Base-by-base conservation (phyloP, 2,888 invertebrate species). In the Calephelis perditalis region DNA sequence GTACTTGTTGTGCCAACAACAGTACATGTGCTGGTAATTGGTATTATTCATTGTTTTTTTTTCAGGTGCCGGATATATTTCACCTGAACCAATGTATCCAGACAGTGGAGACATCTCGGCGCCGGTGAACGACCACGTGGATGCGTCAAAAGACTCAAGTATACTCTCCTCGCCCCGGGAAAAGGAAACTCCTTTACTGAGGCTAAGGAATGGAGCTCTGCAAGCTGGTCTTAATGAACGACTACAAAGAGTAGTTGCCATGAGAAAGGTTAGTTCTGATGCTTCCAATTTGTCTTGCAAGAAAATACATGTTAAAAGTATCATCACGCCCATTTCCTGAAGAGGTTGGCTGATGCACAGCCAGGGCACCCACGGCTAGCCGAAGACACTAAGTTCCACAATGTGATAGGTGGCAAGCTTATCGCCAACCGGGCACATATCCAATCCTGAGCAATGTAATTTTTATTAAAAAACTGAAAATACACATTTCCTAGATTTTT, bases 161-260 rank as follows among this genome's bases (percentile, higher is more conserved):
- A 68, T 73, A 60, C 72, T 69, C 58, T 64, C 73, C 10, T 68
- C 75, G 61, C 64, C 65, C 4, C 61, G 65, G 47, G 75, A 77
- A 60, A 82, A 82, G 62, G 81, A 80, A 40, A 90, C 88, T 47
- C 91, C 91, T 2, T 75, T 94, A 44, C 81, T 94, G 73, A 82
- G 92, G 70, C 83, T 95, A 57, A 85, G 92, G 70, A 95, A 95
- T 71, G 95, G 95, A 37, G 94, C 93, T 56, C 80, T 95, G 43
- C 94, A 94, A 70, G 91, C 92, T 5, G 94, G 94, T 0, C 91
- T 95, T 26, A 91, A 91, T 58, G 91, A 92, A 63, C 87, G 92
- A 68, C 85, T 95, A 59, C 88, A 88, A 54, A 91, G 92, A 70
- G 82, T 91, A 73, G 92, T 84, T 67, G 83, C 80, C 70, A 86